Conservation (phyloP, 1,140 invertebrate genomes). For the Drosophila nikananu region DNA sequence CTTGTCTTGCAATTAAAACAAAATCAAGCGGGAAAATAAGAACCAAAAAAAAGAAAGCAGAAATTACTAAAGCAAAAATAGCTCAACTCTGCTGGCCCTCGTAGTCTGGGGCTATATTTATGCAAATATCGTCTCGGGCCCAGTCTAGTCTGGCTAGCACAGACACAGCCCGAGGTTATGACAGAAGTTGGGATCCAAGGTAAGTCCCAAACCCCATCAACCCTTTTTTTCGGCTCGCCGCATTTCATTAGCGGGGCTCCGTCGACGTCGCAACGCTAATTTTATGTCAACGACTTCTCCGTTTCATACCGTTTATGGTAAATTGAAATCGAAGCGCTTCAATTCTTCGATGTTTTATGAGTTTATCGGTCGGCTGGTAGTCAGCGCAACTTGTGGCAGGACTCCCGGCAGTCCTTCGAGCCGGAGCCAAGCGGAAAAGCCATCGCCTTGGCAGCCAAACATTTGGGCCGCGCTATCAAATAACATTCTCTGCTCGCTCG, state of each 20-base stretch:
- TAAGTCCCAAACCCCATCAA: slow-evolving; percentile 10
- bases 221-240: slow-evolving; percentile 31
- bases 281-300: slow-evolving; percentile 82
- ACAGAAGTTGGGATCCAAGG: slow-evolving; percentile 3
- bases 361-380: slow-evolving; percentile 72
- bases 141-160: slow-evolving; percentile 54
- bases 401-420: slow-evolving; percentile 26
- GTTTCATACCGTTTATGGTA: slow-evolving; percentile 80
- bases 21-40: slow-evolving; percentile 57
- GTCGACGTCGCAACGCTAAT: slow-evolving; percentile 66
- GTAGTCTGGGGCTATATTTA: slow-evolving; percentile 37
- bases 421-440: slow-evolving; percentile 22
- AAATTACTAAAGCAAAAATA: slow-evolving; percentile 52
- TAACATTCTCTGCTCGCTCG: slow-evolving; percentile 56
- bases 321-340: slow-evolving; percentile 84
- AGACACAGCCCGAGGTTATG: slow-evolving; percentile 32
- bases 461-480: slow-evolving; percentile 82
- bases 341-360: slow-evolving; percentile 82
- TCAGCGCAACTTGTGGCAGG: slow-evolving; percentile 80
- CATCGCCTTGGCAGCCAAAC: slow-evolving; percentile 81
- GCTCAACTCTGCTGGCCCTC: slow-evolving; percentile 8
- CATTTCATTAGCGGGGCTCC: slow-evolving; percentile 64
- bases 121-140: slow-evolving; percentile 49
- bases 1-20: slow-evolving; percentile 64
- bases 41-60: not conserved